A percentile compares a stretch with the other conserved stretches of the same genome.
Evolutionary conservation across 2,888 invertebrate genomes (phyloP).

Genomic region (Drosophila kokeensis): DNA sequence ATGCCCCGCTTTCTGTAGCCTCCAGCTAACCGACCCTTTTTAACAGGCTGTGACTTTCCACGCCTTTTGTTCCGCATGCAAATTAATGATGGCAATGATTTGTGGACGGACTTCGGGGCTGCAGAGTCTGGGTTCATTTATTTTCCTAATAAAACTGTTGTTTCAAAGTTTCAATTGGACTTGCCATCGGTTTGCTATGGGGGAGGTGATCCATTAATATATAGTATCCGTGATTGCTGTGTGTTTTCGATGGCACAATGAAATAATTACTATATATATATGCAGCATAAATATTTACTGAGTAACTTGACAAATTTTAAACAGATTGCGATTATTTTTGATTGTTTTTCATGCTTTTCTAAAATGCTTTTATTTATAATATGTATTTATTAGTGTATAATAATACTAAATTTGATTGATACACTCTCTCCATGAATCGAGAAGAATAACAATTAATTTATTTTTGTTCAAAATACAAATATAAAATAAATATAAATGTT

Average conservation of each 20-base stretch:
- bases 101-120: slow-evolving; percentile 10
- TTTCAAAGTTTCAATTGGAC: slow-evolving; percentile 58
- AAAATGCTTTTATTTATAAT: not conserved
- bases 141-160: slow-evolving; percentile 51
- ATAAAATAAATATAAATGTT: not conserved
- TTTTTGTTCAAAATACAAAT: not conserved
- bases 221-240: not conserved
- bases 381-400: not conserved
- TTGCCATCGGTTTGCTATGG: slow-evolving; percentile 23
- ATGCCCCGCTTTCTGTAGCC: not conserved
- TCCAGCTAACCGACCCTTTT: slow-evolving; percentile 44
- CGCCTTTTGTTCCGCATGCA: slow-evolving; percentile 58
- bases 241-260: not conserved
- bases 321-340: not conserved
- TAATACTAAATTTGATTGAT: not conserved
- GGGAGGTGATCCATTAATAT: not conserved
- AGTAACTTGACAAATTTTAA: not conserved
- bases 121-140: slow-evolving; percentile 38
- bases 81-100: slow-evolving; percentile 75
- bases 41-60: slow-evolving; percentile 45
- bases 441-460: not conserved
- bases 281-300: not conserved
- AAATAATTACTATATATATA: not conserved
- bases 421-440: fast-evolving
- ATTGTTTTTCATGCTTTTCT: not conserved